Evolutionary conservation across 1,140 invertebrate genomes (phyloP).

Genomic region (Ips typographus): DNA sequence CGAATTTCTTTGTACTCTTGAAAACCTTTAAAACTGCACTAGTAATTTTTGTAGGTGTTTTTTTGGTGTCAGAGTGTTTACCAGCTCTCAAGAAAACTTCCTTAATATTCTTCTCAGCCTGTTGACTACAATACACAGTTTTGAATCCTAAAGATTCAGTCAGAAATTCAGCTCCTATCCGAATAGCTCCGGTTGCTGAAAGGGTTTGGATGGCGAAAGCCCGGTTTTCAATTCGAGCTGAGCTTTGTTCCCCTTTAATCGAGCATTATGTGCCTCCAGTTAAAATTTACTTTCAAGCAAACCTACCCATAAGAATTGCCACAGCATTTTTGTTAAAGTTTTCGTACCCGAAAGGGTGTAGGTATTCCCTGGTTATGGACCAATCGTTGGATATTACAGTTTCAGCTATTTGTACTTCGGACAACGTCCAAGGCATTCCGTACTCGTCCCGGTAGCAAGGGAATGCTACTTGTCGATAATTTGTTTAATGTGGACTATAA

Average conservation of each 20-base stretch:
- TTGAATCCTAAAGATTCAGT: conserved; percentile 49
- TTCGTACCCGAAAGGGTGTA: conserved; percentile 89
- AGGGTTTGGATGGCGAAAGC: conserved; percentile 89
- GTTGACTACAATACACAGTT: conserved; percentile 8
- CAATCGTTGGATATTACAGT: conserved; percentile 75
- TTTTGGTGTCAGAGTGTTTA: neutral
- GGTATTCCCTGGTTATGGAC: conserved; percentile 93
- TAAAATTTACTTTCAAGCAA: too few species aligned
- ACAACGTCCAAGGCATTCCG: conserved; percentile 94
- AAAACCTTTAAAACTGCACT: conserved; percentile 71
- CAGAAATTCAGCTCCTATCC: conserved; percentile 89
- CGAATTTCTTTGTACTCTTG: conserved; percentile 78
- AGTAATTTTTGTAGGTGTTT: neutral
- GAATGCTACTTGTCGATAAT: conserved; percentile 10
- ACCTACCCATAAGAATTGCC: conserved; percentile 76
- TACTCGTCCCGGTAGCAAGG: conserved; percentile 91
- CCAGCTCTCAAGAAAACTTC: conserved; percentile 12
- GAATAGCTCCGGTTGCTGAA: conserved; percentile 91
- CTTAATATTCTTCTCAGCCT: neutral
- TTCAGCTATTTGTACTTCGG: conserved; percentile 90
- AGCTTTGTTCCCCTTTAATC: conserved; percentile 12
- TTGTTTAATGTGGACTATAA: too few species aligned
- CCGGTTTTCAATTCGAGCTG: conserved; percentile 24
- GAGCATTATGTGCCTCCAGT: too few species aligned
- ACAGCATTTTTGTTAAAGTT: conserved; percentile 77